phyloP scores from a whole-genome alignment of 37 sponge, comb jelly and placozoan species.

The Amphimedon queenslandica region DNA sequence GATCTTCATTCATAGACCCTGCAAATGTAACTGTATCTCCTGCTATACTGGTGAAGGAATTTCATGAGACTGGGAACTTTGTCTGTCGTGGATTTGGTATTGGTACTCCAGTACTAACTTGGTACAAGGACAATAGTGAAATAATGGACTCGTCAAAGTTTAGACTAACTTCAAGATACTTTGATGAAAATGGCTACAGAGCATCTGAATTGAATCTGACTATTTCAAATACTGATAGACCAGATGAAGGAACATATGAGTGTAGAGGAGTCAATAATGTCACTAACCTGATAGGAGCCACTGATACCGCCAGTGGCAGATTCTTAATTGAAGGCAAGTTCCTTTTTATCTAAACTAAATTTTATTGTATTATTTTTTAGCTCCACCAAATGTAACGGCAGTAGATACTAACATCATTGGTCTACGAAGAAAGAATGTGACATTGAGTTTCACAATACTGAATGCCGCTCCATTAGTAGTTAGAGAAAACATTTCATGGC shows the following conservation, averaged over 20 bases:
- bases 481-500: constrained; percentile 6
- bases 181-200: not conserved
- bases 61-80: not conserved
- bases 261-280: not conserved
- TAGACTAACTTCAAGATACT: not conserved
- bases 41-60: not conserved
- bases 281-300: not conserved
- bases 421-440: constrained; percentile 1
- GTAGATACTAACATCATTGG: not conserved
- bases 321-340: not conserved
- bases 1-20: not conserved
- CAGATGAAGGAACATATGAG: not conserved
- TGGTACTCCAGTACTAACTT: not conserved
- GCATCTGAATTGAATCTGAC: not conserved
- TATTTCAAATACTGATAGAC: not conserved
- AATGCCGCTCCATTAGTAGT: constrained; percentile 14
- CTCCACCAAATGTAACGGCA: not conserved
- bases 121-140: not conserved
- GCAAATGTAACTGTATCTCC: not conserved
- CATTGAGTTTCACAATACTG: constrained; percentile 23
- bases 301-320: not conserved
- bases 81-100: not conserved
- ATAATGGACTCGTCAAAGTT: not conserved
- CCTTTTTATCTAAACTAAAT: too few species aligned
- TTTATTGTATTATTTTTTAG: too few species aligned